Percentiles rank a stretch among this genome's conserved stretches.
phyloP scores from a whole-genome alignment of 1,140 invertebrate genomes.

The Maconellicoccus hirsutus region DNA sequence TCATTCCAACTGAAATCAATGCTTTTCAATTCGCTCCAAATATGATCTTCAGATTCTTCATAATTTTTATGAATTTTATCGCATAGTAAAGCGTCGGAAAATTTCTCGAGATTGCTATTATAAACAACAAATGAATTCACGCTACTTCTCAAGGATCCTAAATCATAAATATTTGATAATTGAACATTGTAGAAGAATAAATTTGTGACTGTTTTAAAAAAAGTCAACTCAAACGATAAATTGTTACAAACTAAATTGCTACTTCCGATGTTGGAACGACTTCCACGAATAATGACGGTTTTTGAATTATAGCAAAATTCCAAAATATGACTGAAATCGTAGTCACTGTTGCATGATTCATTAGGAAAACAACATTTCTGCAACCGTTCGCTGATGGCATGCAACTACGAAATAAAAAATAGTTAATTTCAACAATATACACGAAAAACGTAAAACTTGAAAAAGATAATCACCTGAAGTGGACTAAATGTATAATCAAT shows the following conservation, averaged over 20 bases:
- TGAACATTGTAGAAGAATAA: constrained; percentile 49
- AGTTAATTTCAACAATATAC: neutral
- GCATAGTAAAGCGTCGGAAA: constrained; percentile 62
- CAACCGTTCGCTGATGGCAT: constrained; percentile 74
- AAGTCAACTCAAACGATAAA: constrained; percentile 64
- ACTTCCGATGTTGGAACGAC: constrained; percentile 46
- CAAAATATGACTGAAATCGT: constrained; percentile 78
- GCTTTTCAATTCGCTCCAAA: constrained; percentile 52
- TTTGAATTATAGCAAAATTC: constrained; percentile 71
- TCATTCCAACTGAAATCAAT: constrained; percentile 70
- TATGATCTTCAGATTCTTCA: constrained; percentile 34
- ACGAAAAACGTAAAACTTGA: neutral
- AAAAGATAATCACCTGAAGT: constrained; percentile 48
- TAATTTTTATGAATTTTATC: constrained; percentile 48
- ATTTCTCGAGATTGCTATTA: constrained; percentile 45
- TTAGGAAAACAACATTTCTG: constrained; percentile 69
- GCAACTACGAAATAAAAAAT: constrained; percentile 50
- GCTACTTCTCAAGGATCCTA: constrained; percentile 53
- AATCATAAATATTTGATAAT: constrained; percentile 50
- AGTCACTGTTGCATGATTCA: constrained; percentile 51
- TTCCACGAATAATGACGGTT: constrained; percentile 55
- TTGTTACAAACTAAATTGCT: constrained; percentile 74
- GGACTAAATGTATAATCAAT: constrained; percentile 54
- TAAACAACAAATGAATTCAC: constrained; percentile 47
- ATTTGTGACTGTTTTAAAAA: constrained; percentile 59